Evolutionary conservation across 2,888 invertebrate species (phyloP).

Genomic region (Arge pagana): DNA sequence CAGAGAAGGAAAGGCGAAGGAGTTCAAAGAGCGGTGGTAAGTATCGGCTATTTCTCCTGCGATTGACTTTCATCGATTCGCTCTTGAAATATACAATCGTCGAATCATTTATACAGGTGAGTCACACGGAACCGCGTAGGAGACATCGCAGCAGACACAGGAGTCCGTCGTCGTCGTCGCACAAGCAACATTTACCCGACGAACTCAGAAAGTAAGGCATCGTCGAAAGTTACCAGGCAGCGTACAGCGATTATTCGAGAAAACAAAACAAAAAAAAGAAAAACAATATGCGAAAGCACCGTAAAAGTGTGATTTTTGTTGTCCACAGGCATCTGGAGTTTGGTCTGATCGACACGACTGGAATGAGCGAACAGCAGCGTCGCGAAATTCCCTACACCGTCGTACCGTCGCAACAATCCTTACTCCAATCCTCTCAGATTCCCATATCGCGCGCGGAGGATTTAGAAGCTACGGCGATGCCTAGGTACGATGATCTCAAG

Average conservation of each 20-base stretch:
- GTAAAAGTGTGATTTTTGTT: too few relatives aligned
- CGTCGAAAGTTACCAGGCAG: not conserved
- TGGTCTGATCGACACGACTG: constrained; percentile 84
- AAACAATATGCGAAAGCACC: constrained; percentile 61
- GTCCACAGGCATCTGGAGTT: constrained; percentile 78
- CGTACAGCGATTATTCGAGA: constrained; percentile 10
- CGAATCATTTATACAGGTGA: constrained; percentile 41
- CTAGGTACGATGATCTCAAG: constrained; percentile 59
- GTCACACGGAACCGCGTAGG: constrained; percentile 48
- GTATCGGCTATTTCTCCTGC: constrained; percentile 26
- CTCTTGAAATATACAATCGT: too few relatives aligned
- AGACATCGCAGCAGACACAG: constrained; percentile 54
- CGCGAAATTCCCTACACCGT: constrained; percentile 89
- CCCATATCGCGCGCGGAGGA: constrained; percentile 44
- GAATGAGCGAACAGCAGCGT: constrained; percentile 86
- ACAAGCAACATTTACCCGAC: constrained; percentile 53
- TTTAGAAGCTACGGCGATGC: constrained; percentile 41
- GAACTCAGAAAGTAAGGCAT: constrained; percentile 53
- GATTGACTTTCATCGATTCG: too few relatives aligned
- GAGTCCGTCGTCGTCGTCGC: constrained; percentile 51
- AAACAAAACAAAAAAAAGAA: constrained; percentile 62
- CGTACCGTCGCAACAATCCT: constrained; percentile 73
- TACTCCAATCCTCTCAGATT: constrained; percentile 34
- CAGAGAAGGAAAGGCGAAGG: constrained; percentile 73
- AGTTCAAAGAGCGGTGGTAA: constrained; percentile 55